phyloP scores from a whole-genome alignment of 1,140 invertebrate genomes.

The Lordiphosa clarofinis region DNA sequence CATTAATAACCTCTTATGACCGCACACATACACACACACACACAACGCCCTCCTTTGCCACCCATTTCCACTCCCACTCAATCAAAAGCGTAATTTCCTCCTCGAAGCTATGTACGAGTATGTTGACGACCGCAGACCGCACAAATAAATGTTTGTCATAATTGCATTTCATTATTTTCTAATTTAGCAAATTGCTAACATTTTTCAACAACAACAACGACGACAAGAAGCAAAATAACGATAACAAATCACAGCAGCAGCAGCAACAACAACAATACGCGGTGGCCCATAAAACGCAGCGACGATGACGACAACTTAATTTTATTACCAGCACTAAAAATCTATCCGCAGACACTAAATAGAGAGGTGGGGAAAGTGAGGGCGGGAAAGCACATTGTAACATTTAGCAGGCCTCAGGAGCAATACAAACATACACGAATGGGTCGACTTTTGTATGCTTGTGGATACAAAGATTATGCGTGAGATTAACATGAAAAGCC shows the following conservation, averaged over 20 bases:
- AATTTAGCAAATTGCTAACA: constrained; percentile 75
- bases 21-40: constrained; percentile 3
- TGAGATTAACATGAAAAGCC: background rate
- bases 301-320: constrained; percentile 70
- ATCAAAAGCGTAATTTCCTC: constrained; percentile 51
- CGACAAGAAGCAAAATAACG: constrained; percentile 12
- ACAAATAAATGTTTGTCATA: constrained; percentile 77
- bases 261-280: constrained; percentile 16
- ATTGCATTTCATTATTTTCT: constrained; percentile 79
- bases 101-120: constrained; percentile 21
- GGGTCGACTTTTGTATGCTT: background rate
- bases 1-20: constrained; percentile 66
- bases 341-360: constrained; percentile 66
- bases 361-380: constrained; percentile 6
- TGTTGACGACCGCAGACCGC: constrained; percentile 59
- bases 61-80: constrained; percentile 10
- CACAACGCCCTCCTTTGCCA: too few relatives aligned
- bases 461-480: constrained; percentile 1
- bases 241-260: constrained; percentile 38
- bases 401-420: constrained; percentile 9
- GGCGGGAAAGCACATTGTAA: constrained; percentile 5
- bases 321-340: constrained; percentile 76
- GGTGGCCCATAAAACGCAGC: constrained; percentile 59
- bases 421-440: constrained; percentile 7
- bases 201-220: constrained; percentile 48